Percentiles rank a stretch among this genome's conserved stretches.
Conservation (phyloP, 1,140 invertebrate species). For the Euwallacea fornicatus region DNA sequence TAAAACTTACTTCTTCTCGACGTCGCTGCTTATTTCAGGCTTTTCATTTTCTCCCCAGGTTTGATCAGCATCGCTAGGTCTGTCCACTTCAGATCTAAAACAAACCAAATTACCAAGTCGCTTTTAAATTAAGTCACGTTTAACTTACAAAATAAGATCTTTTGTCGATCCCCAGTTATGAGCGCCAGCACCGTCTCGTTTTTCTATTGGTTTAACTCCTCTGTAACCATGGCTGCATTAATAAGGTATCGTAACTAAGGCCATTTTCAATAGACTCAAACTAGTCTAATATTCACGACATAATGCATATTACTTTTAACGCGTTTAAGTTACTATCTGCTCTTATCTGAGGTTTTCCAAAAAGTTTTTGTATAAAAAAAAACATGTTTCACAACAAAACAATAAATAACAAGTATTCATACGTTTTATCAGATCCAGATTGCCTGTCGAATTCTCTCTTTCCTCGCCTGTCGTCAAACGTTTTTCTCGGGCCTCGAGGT, state of each 20-base stretch:
- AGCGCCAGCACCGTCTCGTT: constrained; percentile 89
- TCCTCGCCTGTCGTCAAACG: constrained; percentile 70
- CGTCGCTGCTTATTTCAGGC: constrained; percentile 52
- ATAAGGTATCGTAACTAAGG: constrained; percentile 46
- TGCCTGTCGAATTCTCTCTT: constrained; percentile 94
- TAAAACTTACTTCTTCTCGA: constrained; percentile 48
- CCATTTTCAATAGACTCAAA: constrained; percentile 1
- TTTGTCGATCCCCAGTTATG: constrained; percentile 95
- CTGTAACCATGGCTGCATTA: constrained; percentile 62
- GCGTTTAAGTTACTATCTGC: too few relatives aligned
- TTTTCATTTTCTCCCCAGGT: constrained; percentile 56
- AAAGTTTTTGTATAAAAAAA: neutral
- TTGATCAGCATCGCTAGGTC: constrained; percentile 46
- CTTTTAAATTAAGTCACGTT: constrained; percentile 5
- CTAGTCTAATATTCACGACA: too few relatives aligned
- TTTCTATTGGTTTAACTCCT: constrained; percentile 91
- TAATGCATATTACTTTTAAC: too few relatives aligned
- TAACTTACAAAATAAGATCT: constrained; percentile 80
- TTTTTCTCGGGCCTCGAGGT: constrained; percentile 55
- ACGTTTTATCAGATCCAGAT: constrained; percentile 93
- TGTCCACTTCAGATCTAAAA: constrained; percentile 46
- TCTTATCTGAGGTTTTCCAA: too few relatives aligned
- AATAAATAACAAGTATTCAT: constrained; percentile 48
- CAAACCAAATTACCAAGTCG: constrained; percentile 22
- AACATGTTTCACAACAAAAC: neutral